Evolutionary conservation across 1,140 invertebrate species (phyloP).

Genomic region (Tetramorium alpestre): DNA sequence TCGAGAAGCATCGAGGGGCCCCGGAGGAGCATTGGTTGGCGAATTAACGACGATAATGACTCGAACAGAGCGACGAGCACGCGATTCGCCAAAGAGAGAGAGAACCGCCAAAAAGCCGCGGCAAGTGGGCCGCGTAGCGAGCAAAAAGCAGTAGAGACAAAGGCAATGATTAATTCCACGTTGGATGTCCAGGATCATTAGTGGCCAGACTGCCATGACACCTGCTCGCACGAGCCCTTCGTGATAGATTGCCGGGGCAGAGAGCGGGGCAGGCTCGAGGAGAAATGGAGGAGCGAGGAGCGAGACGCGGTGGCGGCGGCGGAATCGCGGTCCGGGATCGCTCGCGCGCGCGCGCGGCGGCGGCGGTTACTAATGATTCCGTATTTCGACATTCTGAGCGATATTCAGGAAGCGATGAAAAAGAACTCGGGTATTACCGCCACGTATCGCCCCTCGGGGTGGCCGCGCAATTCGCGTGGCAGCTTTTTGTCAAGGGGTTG

Average conservation of each 20-base stretch:
- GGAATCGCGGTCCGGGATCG: slow-evolving; percentile 72
- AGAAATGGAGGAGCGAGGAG: slow-evolving; percentile 7
- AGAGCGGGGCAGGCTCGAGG: slow-evolving; percentile 22
- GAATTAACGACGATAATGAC: slow-evolving; percentile 71
- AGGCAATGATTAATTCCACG: slow-evolving; percentile 83
- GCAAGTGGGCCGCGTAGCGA: slow-evolving; percentile 73
- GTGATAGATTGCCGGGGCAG: slow-evolving; percentile 82
- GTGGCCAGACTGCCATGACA: slow-evolving; percentile 80
- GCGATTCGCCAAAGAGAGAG: slow-evolving; percentile 38
- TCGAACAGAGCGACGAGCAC: slow-evolving; percentile 40
- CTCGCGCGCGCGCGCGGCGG: slow-evolving; percentile 22
- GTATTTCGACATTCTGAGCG: slow-evolving; percentile 79
- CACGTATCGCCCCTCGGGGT: slow-evolving; percentile 61
- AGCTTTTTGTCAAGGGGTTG: slow-evolving; percentile 78
- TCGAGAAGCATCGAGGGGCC: slow-evolving; percentile 29
- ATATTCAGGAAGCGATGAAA: slow-evolving; percentile 78
- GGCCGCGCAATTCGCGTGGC: slow-evolving; percentile 75
- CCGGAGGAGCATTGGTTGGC: slow-evolving; percentile 20
- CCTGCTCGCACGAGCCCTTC: slow-evolving; percentile 82
- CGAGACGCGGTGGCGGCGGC: slow-evolving; percentile 7
- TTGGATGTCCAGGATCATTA: slow-evolving; percentile 82
- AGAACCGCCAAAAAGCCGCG: slow-evolving; percentile 66
- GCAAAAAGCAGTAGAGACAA: slow-evolving; percentile 79
- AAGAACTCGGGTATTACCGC: slow-evolving; percentile 71
- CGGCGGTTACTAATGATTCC: slow-evolving; percentile 82